These are phyloP conservation scores for Macrotrachela quadricornifera DNA, from an alignment of 1,140 invertebrate genomes.

Conservation along the genomic window DNA sequence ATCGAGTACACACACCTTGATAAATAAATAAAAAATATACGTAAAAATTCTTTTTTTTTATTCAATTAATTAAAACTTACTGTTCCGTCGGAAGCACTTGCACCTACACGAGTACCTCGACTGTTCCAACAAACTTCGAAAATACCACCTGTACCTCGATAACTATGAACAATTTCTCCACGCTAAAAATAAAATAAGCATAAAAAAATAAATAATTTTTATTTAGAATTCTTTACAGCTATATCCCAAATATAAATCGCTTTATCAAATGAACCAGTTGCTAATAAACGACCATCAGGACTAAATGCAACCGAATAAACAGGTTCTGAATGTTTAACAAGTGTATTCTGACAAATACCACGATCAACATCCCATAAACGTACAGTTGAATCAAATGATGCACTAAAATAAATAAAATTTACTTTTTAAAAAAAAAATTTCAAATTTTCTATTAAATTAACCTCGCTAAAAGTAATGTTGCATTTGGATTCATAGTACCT, in stretches of 20 bases:
- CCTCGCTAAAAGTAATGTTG: constrained; percentile 69
- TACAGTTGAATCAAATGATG: constrained; percentile 89
- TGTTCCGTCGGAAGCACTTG: constrained; percentile 89
- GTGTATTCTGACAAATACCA: constrained; percentile 77
- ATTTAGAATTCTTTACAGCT: constrained; percentile 37
- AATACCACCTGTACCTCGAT: constrained; percentile 89
- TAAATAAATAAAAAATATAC: background rate
- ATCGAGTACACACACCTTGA: constrained; percentile 7
- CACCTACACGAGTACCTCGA: constrained; percentile 87
- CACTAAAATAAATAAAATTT: constrained; percentile 35
- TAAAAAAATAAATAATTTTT: no score
- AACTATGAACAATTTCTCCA: constrained; percentile 84
- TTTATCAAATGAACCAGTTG: constrained; percentile 94
- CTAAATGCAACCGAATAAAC: constrained; percentile 48
- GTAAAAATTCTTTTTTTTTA: background rate
- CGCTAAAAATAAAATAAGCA: constrained; percentile 12
- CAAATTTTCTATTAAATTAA: no score
- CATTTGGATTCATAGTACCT: constrained; percentile 84
- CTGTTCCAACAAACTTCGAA: constrained; percentile 99
- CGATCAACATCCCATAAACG: constrained; percentile 87
- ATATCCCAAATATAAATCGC: constrained; percentile 99
- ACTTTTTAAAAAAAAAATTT: no score
- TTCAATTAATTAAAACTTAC: constrained; percentile 25
- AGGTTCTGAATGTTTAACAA: constrained; percentile 93
- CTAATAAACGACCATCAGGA: constrained; percentile 85